Base-by-base conservation (phyloP, 2,113 vertebrate genomes). In the Dicerorhinus sumatrensis region DNA sequence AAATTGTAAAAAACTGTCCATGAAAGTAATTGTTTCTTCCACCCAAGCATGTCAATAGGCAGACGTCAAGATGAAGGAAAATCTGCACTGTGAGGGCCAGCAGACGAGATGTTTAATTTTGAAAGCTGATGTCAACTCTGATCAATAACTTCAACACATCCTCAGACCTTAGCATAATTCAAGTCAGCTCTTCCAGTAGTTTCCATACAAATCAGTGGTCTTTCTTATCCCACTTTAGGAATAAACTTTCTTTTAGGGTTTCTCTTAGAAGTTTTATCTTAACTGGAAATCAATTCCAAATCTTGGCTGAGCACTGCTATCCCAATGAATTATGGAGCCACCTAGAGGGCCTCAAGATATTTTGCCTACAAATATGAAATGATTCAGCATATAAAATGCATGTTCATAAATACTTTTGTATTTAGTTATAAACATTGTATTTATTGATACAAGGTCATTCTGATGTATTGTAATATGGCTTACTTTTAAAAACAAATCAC, bases 361-460 rank as follows among this genome's bases (percentile, higher is more conserved):
- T 96, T 91, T 62, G 33, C 1, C 91, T 75, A 70, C 20, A 8
- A n/a, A 89, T 81, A 82, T 73, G 21, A 18, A 95, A 23, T 95
- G 51, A 89, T 25, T 95, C n/a, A 94, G 10, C 58, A 75, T 63
- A 87, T 91, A 94, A 96, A 97, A 97, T 77, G 33, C 25, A 67
- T 27, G 70, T 14, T 94, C 11, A 56, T 54, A 72, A 95, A 93
- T 81, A 27, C 58, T 81, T 92, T 25, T 85, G 7, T 97, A 95
- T 96, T 97, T 96, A 82, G 77, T 95, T 67, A 36, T 96, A 96
- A 98, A 95, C n/a, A 83, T 42, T 90, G 83, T 23, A 85, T 70
- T 58, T 97, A 96, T 96, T 97, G 96, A 97, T 77, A 96, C 58
- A 97, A 97, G 95, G 48, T 72, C 42, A 87, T 46, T 94, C 31